phyloP scores from a whole-genome alignment of 2,113 vertebrate genomes.

The Blennius ocellaris region DNA sequence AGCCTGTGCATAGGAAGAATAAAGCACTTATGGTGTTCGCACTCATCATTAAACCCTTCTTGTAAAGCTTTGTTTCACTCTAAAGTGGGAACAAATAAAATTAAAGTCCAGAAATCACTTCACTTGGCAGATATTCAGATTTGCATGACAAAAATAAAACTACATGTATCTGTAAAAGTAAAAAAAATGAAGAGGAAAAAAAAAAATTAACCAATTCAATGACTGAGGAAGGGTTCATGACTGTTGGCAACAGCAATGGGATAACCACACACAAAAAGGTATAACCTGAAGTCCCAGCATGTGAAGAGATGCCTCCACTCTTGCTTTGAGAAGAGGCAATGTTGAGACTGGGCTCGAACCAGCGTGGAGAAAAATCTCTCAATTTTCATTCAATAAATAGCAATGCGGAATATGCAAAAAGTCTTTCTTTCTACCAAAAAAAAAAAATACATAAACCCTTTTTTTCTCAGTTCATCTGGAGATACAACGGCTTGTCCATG shows the following conservation, averaged over 20 bases:
- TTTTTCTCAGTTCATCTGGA: constrained; percentile 58
- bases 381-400: constrained; percentile 81
- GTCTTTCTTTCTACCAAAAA: constrained; percentile 34
- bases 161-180: constrained; percentile 48
- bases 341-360: constrained; percentile 64
- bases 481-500: constrained; percentile 63
- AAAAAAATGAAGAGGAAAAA: constrained; percentile 28
- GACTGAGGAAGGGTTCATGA: constrained; percentile 61
- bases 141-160: constrained; percentile 45
- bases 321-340: constrained; percentile 74
- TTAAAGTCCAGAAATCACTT: constrained; percentile 62
- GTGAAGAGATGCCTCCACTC: constrained; percentile 60
- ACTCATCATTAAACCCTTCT: constrained; percentile 87
- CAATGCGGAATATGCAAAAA: constrained; percentile 71
- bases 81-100: constrained; percentile 58
- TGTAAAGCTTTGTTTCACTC: constrained; percentile 84
- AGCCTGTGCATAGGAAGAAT: constrained; percentile 98
- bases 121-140: constrained; percentile 60
- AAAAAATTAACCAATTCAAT: constrained; percentile 22
- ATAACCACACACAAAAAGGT: constrained; percentile 40
- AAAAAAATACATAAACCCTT: constrained; percentile 70
- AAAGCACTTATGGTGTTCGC: constrained; percentile 99
- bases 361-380: constrained; percentile 80
- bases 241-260: constrained; percentile 74
- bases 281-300: constrained; percentile 71